Conservation (phyloP, 2,888 invertebrate species). For the Nomada flava region DNA sequence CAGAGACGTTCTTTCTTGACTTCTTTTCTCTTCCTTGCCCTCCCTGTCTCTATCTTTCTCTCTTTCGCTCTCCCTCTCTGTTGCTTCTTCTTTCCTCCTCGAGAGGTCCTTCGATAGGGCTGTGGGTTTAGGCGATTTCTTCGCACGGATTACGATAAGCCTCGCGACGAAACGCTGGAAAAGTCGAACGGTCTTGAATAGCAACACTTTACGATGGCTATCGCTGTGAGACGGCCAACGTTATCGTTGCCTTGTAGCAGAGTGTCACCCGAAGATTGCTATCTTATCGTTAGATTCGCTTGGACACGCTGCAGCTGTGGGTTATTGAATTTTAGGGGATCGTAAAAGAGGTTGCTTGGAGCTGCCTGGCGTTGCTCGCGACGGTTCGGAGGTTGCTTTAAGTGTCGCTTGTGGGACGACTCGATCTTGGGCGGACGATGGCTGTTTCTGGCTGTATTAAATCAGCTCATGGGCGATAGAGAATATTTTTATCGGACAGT, state of each 20-base stretch:
- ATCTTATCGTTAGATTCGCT: conserved; percentile 4
- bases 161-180: conserved; percentile 12
- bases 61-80: no score
- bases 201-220: conserved; percentile 27
- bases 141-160: conserved; percentile 22
- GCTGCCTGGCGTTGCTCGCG: not conserved
- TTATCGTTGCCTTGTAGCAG: not conserved
- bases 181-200: not conserved
- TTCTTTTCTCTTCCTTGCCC: not conserved
- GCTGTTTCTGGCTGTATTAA: no score
- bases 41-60: no score
- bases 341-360: not conserved
- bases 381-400: not conserved
- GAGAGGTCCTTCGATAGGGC: no score
- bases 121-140: not conserved
- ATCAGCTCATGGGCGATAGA: no score
- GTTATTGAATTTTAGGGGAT: conserved; percentile 22
- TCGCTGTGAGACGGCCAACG: not conserved
- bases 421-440: no score
- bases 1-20: conserved; percentile 41
- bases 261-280: conserved; percentile 4
- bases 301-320: not conserved
- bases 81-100: no score
- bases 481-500: no score
- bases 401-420: not conserved